Percentiles rank a stretch among this genome's conserved stretches.
Evolutionary conservation across 2,888 invertebrate species (phyloP).

Genomic region (Machimus atricapillus): DNA sequence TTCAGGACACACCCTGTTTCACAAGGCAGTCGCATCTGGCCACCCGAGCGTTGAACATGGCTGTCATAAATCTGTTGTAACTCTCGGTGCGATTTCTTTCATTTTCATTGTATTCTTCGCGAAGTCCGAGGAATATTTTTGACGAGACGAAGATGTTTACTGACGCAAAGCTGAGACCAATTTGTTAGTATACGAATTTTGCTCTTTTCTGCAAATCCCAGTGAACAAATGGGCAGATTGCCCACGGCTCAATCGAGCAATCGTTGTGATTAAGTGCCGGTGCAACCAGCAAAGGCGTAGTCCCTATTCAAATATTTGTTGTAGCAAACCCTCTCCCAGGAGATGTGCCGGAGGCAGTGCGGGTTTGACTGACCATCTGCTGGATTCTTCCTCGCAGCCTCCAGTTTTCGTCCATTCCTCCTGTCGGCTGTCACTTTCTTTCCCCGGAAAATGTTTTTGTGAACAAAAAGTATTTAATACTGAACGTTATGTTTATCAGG

Average conservation of each 20-base stretch:
- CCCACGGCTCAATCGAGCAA: not conserved
- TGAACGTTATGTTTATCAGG: not conserved
- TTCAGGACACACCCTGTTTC: not conserved
- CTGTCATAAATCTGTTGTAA: not conserved
- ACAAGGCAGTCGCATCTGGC: not conserved
- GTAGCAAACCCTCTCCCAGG: not conserved
- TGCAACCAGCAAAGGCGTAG: not conserved
- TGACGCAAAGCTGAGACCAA: not conserved
- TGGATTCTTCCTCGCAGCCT: not conserved
- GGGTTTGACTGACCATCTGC: not conserved
- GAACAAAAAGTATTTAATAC: not conserved
- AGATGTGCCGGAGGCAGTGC: not conserved
- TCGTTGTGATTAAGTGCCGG: not conserved
- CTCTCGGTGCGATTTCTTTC: not conserved
- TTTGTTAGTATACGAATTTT: not conserved
- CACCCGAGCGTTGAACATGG: not conserved
- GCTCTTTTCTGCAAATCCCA: not conserved
- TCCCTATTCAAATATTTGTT: not conserved
- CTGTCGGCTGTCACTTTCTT: not conserved
- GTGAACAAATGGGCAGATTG: not conserved
- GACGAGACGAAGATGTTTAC: conserved; percentile 3
- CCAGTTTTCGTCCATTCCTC: not conserved
- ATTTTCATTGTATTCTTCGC: conserved; percentile 6
- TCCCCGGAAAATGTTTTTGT: not conserved
- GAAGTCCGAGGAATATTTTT: not conserved